Evolutionary conservation across 2,888 invertebrate species (phyloP), one percentile per base, ranked within the genome.

Genomic region (Caradrina kadenii): DNA sequence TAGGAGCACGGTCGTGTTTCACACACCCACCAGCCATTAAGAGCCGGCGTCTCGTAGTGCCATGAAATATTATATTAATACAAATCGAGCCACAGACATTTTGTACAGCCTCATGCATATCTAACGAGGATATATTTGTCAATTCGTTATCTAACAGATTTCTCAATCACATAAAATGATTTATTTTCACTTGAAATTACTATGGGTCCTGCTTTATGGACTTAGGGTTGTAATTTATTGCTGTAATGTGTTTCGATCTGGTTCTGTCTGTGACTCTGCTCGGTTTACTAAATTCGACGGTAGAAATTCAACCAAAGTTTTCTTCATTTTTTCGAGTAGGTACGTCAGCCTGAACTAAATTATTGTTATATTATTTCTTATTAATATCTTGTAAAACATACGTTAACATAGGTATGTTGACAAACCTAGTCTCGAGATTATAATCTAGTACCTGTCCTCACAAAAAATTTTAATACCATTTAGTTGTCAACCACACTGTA

Each of bases 111-210:
- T 75, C 75, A 76, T 78, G 85, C 85, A 84, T 82, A 82, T 81
- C 79, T 80, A 83, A 83, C 77, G 73, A 84, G 83, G 63, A 80
- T 69, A 82, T 84, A 83, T 84, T 83, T 83, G 86, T 84, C 84
- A 76, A 60, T 71, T 63, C 63, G 64, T 73, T 83, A 81, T 80
- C 81, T 80, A 19, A 61, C 10, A 73, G 78, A 83, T 83, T 83
- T 80, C 85, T 85, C 74, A 85, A 85, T 85, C 81, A 81, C 49
- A 15, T 39, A 63, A 75, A 76, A 65, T 83, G 70, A 83, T 78
- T 80, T 83, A 85, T 83, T 76, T 80, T 70, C 75, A 69, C 73
- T 71, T 72, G 53, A 73, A 76, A 71, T 69, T 67, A 80, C 50
- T 64, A 22, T 71, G 63, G 39, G 67, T 54, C 59, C 71, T 45